These are phyloP conservation scores for Artibeus lituratus DNA, from an alignment of 2,797 vertebrate species.

Conservation along the genomic window DNA sequence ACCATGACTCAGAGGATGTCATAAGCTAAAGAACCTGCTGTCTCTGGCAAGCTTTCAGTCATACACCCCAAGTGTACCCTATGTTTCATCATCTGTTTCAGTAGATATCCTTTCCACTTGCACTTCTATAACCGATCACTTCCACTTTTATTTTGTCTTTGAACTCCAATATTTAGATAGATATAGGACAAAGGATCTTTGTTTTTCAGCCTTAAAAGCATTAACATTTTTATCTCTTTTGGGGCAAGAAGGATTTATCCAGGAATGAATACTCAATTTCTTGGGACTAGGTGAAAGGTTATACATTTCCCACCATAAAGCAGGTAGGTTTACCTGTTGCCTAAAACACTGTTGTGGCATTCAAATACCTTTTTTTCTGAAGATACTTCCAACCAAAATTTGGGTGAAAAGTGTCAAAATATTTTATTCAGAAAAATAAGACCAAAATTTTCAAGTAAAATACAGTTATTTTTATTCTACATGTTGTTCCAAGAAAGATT, in stretches of 20 bases:
- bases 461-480: background rate
- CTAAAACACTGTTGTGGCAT: background rate
- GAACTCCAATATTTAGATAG: background rate
- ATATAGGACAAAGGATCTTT: background rate
- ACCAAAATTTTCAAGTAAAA: background rate
- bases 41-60: background rate
- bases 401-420: background rate
- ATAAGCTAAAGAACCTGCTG: slow-evolving; percentile 45
- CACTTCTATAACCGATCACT: background rate
- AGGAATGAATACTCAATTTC: background rate
- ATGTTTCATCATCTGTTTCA: background rate
- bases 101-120: background rate
- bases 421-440: slow-evolving; percentile 11
- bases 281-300: background rate
- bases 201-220: background rate
- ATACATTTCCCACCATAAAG: background rate
- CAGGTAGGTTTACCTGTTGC: background rate
- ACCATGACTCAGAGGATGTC: slow-evolving; percentile 43
- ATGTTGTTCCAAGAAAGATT: background rate
- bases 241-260: background rate
- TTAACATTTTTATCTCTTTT: background rate
- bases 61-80: background rate
- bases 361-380: background rate
- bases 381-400: background rate
- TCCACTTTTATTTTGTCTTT: background rate